A percentile compares a stretch with the other conserved stretches of the same genome.
phyloP scores from a whole-genome alignment of 2,113 vertebrate genomes.

The Cryptotis parvus region DNA sequence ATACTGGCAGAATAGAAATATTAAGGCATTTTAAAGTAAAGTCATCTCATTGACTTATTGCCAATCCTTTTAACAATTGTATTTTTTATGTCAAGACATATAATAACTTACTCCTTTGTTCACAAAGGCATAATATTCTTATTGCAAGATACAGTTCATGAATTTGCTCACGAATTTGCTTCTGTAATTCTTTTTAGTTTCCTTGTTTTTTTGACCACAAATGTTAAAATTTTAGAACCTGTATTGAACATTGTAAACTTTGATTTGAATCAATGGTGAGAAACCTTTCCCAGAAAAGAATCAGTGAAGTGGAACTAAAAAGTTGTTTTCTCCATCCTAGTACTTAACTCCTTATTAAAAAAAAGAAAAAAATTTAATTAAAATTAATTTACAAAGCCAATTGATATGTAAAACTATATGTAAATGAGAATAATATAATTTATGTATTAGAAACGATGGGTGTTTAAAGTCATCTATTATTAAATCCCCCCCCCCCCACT shows the following conservation, averaged over 20 bases:
- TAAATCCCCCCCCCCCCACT: no score
- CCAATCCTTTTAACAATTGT: slow-evolving; percentile 29
- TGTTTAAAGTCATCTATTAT: slow-evolving; percentile 20
- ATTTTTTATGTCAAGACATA: background rate
- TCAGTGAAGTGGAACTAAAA: background rate
- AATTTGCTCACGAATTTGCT: background rate
- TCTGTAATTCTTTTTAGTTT: slow-evolving; percentile 10
- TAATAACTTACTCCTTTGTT: no score
- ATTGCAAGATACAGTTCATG: background rate
- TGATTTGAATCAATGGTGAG: background rate
- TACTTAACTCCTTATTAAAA: slow-evolving; percentile 2
- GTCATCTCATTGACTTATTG: background rate
- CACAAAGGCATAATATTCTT: no score
- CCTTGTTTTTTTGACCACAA: slow-evolving; percentile 32
- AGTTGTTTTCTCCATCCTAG: background rate
- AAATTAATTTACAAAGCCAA: background rate
- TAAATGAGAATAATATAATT: background rate
- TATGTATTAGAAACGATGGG: background rate
- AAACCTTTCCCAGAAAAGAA: slow-evolving; percentile 31
- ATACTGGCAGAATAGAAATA: background rate
- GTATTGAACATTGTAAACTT: background rate
- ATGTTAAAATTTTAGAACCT: background rate
- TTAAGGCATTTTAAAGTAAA: background rate
- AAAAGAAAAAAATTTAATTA: background rate
- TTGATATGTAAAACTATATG: background rate